Conservation (phyloP, 2,888 invertebrate genomes). For the Amphipoea lucens region DNA sequence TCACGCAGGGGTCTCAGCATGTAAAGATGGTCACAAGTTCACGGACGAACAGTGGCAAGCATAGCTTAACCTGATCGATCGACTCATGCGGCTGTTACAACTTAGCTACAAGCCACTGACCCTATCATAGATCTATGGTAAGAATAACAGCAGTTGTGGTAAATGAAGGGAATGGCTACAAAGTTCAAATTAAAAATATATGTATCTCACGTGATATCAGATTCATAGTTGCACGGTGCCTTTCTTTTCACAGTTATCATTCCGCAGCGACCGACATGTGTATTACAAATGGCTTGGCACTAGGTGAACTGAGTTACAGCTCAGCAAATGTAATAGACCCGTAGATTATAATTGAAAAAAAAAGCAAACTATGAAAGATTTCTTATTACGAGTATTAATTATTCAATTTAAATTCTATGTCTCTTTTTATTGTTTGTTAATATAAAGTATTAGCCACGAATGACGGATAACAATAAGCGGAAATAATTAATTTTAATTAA, state of each 20-base stretch:
- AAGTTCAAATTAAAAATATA: background rate
- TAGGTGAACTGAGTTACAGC: background rate
- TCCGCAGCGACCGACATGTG: background rate
- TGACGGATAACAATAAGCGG: background rate
- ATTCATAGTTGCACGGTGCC: background rate
- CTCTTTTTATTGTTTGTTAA: background rate
- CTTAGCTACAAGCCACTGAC: background rate
- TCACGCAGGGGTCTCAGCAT: background rate
- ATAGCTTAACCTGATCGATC: background rate
- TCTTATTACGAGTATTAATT: background rate
- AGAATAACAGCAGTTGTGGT: background rate
- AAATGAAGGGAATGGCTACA: background rate
- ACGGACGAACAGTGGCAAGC: background rate
- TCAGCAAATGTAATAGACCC: background rate
- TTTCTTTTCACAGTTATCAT: background rate
- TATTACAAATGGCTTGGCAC: background rate
- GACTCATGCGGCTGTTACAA: background rate
- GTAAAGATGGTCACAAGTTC: background rate
- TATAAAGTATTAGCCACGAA: background rate
- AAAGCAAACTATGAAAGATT: background rate
- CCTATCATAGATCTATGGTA: background rate
- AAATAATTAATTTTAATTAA: background rate
- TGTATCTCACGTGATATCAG: constrained; percentile 11
- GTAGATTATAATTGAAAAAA: background rate
- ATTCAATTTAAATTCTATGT: constrained; percentile 27